These are phyloP conservation scores for Sebastes jordani DNA, from an alignment of 2,797 vertebrate species.

Conservation along the genomic window DNA sequence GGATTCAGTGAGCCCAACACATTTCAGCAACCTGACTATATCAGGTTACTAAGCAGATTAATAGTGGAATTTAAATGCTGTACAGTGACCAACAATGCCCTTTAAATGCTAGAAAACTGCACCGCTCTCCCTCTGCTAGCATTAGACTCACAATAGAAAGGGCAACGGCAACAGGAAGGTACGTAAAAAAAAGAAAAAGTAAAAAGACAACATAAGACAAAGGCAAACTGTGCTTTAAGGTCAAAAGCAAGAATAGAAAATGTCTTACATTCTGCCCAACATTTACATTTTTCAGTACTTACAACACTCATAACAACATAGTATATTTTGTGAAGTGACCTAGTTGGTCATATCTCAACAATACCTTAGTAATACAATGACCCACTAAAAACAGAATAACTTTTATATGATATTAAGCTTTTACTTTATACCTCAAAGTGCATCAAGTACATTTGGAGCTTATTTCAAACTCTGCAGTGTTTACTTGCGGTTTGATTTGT, in stretches of 20 bases:
- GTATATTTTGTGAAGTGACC: not conserved
- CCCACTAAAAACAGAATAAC: not conserved
- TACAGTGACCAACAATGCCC: not conserved
- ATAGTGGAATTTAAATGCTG: not conserved
- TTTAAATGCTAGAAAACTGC: not conserved
- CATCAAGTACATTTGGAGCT: not conserved
- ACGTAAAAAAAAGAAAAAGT: not conserved
- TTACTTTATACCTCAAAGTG: not conserved
- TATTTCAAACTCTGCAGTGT: not conserved
- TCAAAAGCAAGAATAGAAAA: not conserved
- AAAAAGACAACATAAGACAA: slow-evolving; percentile 9
- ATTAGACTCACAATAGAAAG: slow-evolving; percentile 24
- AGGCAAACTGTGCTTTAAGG: not conserved
- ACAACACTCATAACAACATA: not conserved
- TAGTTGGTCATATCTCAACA: not conserved
- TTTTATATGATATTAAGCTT: not conserved
- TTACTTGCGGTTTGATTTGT: not conserved
- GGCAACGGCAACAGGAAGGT: slow-evolving; percentile 1
- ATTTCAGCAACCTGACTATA: not conserved
- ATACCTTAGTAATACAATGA: not conserved
- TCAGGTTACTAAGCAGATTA: not conserved
- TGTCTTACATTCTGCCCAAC: not conserved
- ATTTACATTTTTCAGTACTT: not conserved
- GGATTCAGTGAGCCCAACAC: not conserved
- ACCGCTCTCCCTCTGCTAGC: not conserved